Conservation (phyloP, 2,797 vertebrate genomes). For the Malurus leucopterus region DNA sequence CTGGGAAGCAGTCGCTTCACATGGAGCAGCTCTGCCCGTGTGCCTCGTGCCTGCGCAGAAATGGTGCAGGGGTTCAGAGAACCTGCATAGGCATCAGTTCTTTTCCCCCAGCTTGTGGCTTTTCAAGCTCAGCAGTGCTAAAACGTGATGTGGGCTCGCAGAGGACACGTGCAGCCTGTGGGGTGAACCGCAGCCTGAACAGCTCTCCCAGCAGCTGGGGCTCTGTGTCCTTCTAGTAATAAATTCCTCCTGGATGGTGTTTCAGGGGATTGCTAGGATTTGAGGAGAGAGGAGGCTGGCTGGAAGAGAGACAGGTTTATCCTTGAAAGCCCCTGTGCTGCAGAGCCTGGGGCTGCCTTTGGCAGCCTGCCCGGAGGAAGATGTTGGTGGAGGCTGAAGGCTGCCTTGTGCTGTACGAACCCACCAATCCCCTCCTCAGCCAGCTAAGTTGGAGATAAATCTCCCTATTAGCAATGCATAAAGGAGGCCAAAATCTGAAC, state of each 20-base stretch:
- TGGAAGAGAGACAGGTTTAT: conserved; percentile 26
- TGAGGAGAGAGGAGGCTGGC: conserved; percentile 20
- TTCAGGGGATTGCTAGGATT: conserved; percentile 2
- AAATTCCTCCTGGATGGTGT: background rate
- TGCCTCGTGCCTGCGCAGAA: background rate
- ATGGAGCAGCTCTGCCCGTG: background rate
- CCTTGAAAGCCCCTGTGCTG: conserved; percentile 48
- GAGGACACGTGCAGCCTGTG: background rate
- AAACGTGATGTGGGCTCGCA: background rate
- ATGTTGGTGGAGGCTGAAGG: background rate
- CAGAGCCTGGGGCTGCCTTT: conserved; percentile 34
- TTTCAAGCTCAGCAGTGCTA: background rate
- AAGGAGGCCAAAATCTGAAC: background rate
- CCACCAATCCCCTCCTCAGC: background rate
- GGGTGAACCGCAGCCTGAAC: background rate
- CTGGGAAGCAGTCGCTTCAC: background rate
- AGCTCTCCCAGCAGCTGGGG: background rate
- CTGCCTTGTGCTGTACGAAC: conserved; percentile 1
- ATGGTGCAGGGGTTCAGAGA: background rate
- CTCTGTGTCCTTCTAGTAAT: background rate
- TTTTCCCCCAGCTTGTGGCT: background rate
- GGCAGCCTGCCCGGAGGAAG: conserved; percentile 18
- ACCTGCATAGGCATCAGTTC: background rate
- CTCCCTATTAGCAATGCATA: background rate
- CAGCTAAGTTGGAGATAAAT: background rate